phyloP scores from a whole-genome alignment of 2,113 vertebrate species.

The Chamaetylas fuelleborni region DNA sequence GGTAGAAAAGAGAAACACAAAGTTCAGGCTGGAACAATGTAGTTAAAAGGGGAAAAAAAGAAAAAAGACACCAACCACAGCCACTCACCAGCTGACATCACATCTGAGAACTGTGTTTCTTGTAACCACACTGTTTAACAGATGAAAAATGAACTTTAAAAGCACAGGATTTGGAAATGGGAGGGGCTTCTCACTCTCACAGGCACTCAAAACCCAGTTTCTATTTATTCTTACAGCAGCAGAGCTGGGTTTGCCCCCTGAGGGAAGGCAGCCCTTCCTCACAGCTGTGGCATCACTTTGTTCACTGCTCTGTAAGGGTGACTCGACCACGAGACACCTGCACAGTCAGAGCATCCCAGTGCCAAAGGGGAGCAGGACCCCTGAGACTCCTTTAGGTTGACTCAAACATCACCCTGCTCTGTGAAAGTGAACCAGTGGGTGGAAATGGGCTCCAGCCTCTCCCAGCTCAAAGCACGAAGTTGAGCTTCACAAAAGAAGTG shows the following conservation, averaged over 20 bases:
- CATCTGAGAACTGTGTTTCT: background rate
- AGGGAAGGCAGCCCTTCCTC: background rate
- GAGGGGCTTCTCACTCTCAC: background rate
- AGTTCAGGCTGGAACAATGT: background rate
- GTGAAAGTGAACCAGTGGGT: background rate
- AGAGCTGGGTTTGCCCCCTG: background rate
- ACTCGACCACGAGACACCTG: accelerated
- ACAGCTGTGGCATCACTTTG: background rate
- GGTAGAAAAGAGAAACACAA: background rate
- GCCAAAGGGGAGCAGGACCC: background rate
- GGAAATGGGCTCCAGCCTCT: background rate
- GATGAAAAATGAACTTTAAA: background rate
- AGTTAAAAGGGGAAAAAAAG: accelerated
- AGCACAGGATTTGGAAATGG: background rate
- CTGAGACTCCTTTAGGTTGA: background rate
- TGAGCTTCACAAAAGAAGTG: background rate
- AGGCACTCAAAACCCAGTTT: background rate
- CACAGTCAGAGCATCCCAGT: background rate
- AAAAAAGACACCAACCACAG: background rate
- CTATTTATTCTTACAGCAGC: background rate
- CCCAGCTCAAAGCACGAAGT: background rate
- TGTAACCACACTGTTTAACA: background rate
- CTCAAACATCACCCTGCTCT: background rate
- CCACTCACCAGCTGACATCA: background rate
- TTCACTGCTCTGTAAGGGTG: background rate